Evolutionary conservation across 1,140 invertebrate genomes (phyloP), one percentile per base, ranked within the genome.

Genomic region (Psilanteris sp.): DNA sequence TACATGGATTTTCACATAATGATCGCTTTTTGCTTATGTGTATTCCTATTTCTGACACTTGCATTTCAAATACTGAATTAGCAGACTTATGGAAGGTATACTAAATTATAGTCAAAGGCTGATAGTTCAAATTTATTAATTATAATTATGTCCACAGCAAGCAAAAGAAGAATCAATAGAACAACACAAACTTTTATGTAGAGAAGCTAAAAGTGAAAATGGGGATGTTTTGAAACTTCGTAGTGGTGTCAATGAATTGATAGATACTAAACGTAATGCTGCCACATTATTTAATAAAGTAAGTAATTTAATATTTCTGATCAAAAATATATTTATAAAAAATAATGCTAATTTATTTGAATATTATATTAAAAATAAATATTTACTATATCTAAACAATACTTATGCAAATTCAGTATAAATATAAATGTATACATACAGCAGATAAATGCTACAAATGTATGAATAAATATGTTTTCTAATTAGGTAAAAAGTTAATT

Each of bases 21-120:
- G 93, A 93, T 79, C 93, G 92, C 84, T 94, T 94, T 85, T 87
- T 94, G 24, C 88, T 94, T 14, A 92, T 93, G 90, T 91, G 91
- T 77, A 89, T 92, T 78, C 87, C 90, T 9, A 78, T 92, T 10
- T 89, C 90, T 6, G 82, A 88, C 43, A 78, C 83, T 5, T 86
- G 89, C 48, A 73, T 88, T 29, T 82, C 86, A 7, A 61, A 81
- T 31, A 79, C 87, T 41, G 90, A 92, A 78, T 78, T 92, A 26
- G 61, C 83, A 10, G 89, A 91, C 36, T 81, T 93, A 15, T 94
- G 92, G 92, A 93, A 92, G 89, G 91, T 92, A 88, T 73, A 32
- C 13, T 37, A 31, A 29, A 41, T 15, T 13, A 24, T 31, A 0
- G n/a, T n/a, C n/a, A n/a, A n/a, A n/a, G n/a, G n/a, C n/a, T n/a